Base-by-base conservation (phyloP, 2,113 vertebrate species). In the Numida meleagris region DNA sequence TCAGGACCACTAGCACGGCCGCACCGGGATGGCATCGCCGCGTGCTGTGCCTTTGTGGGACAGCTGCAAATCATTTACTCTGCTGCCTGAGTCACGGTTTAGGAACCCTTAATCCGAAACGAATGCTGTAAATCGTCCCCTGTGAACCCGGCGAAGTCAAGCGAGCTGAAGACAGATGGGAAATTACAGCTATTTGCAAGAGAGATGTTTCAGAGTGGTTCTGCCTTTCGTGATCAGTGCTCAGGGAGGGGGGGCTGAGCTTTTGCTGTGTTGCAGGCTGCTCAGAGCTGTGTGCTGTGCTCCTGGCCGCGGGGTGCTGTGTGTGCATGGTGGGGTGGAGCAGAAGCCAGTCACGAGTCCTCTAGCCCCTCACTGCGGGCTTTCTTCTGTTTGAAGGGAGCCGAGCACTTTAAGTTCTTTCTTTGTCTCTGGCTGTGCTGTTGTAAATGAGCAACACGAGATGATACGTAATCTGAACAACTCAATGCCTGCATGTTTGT, bases 31-130 rank as follows among this genome's bases (percentile, higher is more conserved):
- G 89, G 81, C 89, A 79, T 82, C 21, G 20, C 87, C 40, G 1
- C 51, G 36, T 38, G 68, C 4, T 74, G 19, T 8, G 93, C 74
- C 62, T 75, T 57, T 36, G 61, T 2, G 81, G 67, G 66, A 71
- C 91, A 95, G 87, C 93, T 96, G 94, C 84, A 87, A 57, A 91
- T 68, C 82, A 61, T 93, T 95, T 72, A 29, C 74, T 90, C 51
- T 85, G 86, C 51, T 66, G 95, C 94, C 81, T 48, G 78, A 95
- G 91, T 82, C 94, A 84, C 77, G 65, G 66, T 59, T 58, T 63
- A 87, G 94, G 91, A 96, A 76, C 82, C 87, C 67, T 87, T 96
- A 93, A 93, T 95, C 93, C 87, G 82, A 91, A 93, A 79, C 9
- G 11, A 96, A 89, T 93, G 87, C 74, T 93, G 48, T 45, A 82